These are phyloP conservation scores for Eupithecia subfuscata DNA, from an alignment of 2,888 invertebrate species.

Conservation along the genomic window DNA sequence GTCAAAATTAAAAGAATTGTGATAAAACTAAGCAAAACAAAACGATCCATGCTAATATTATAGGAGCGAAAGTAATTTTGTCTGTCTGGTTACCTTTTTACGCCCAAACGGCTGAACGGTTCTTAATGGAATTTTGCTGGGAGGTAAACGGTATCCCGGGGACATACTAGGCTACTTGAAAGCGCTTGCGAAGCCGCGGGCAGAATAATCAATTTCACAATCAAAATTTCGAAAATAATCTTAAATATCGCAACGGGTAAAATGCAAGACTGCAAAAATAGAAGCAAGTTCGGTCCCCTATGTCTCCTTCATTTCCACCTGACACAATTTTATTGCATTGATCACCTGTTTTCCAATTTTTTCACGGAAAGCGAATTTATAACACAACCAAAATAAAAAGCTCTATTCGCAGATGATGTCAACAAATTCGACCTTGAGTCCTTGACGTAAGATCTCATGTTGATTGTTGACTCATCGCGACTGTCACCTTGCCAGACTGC, in stretches of 20 bases:
- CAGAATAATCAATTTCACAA: no score
- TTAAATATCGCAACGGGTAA: background rate
- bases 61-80: no score
- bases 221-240: background rate
- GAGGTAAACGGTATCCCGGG: no score
- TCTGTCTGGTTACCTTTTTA: no score
- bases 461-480: conserved; percentile 44
- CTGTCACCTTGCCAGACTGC: conserved; percentile 64
- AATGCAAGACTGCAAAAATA: background rate
- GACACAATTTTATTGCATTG: background rate
- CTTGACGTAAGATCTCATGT: conserved; percentile 30
- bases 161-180: no score
- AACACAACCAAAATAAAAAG: conserved; percentile 20
- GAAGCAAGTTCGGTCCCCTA: background rate
- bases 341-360: background rate
- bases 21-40: no score
- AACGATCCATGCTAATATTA: no score
- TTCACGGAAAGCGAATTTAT: conserved; percentile 8
- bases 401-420: conserved; percentile 35
- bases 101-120: no score
- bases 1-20: no score
- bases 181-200: no score
- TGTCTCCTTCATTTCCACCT: background rate
- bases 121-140: no score
- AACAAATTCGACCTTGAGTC: conserved; percentile 35